Conservation (phyloP, 1,140 invertebrate species). For the Propsilocerus akamusi region DNA sequence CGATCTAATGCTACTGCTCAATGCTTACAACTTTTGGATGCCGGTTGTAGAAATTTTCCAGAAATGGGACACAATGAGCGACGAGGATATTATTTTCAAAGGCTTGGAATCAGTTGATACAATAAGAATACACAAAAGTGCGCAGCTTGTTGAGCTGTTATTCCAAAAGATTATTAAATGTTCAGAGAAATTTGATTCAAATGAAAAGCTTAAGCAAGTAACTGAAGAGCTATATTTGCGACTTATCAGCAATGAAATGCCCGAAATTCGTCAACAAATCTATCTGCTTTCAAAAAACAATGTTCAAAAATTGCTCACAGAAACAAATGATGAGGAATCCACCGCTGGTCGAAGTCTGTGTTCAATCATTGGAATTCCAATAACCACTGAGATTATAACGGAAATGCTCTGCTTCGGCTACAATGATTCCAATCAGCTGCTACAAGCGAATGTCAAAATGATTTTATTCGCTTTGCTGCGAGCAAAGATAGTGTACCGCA, state of each 20-base stretch:
- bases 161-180: background rate
- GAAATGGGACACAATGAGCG: background rate
- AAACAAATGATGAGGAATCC: background rate
- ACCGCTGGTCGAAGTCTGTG: background rate
- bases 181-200: background rate
- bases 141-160: background rate
- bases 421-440: background rate
- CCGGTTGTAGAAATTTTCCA: background rate
- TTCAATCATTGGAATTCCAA: background rate
- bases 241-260: background rate
- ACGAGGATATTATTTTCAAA: background rate
- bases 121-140: background rate
- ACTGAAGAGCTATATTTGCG: background rate
- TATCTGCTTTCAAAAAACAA: background rate
- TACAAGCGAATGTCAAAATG: background rate
- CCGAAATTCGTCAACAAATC: background rate
- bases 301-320: background rate
- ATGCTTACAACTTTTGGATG: background rate
- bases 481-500: background rate
- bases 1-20: background rate
- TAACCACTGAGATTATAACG: background rate
- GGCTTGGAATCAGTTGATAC: background rate
- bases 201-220: background rate
- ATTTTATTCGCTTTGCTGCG: background rate
- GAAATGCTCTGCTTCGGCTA: background rate